Percentiles rank a stretch among this genome's conserved stretches.
phyloP scores from a whole-genome alignment of 92 coral and sea anemone species.

The Epizoanthus stellaris region DNA sequence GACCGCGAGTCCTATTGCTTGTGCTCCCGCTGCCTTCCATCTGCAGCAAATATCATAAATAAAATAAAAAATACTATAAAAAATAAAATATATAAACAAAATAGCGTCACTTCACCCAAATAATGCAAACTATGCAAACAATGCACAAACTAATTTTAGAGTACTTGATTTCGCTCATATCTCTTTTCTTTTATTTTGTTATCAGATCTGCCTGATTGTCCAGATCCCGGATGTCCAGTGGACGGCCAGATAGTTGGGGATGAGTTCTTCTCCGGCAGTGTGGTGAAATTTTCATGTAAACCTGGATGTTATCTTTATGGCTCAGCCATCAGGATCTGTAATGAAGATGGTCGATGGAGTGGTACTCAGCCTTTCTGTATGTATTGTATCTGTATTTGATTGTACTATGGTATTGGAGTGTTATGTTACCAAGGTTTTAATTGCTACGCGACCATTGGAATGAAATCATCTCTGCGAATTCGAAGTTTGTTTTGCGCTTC shows the following conservation, averaged over 20 bases:
- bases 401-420: too few species aligned
- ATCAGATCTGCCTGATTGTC: slow-evolving; percentile 69
- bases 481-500: too few species aligned
- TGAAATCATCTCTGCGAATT: too few species aligned
- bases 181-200: neutral
- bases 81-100: too few species aligned
- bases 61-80: too few species aligned
- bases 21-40: too few species aligned
- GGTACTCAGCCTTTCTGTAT: slow-evolving; percentile 85
- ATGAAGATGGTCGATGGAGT: slow-evolving; percentile 77
- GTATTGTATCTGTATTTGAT: slow-evolving; percentile 16
- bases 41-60: too few species aligned
- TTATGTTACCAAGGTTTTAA: too few species aligned
- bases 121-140: neutral
- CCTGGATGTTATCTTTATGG: slow-evolving; percentile 87
- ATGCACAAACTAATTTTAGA: slow-evolving; percentile 16
- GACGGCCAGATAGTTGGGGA: slow-evolving; percentile 69
- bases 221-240: slow-evolving; percentile 63
- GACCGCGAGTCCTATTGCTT: too few species aligned
- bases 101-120: too few species aligned
- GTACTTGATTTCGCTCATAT: neutral
- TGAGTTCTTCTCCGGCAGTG: slow-evolving; percentile 66
- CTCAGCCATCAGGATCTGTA: slow-evolving; percentile 78
- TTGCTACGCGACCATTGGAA: too few species aligned
- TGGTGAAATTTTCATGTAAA: slow-evolving; percentile 77